phyloP scores from a whole-genome alignment of 2,888 invertebrate species.

The Nycteola revayana region DNA sequence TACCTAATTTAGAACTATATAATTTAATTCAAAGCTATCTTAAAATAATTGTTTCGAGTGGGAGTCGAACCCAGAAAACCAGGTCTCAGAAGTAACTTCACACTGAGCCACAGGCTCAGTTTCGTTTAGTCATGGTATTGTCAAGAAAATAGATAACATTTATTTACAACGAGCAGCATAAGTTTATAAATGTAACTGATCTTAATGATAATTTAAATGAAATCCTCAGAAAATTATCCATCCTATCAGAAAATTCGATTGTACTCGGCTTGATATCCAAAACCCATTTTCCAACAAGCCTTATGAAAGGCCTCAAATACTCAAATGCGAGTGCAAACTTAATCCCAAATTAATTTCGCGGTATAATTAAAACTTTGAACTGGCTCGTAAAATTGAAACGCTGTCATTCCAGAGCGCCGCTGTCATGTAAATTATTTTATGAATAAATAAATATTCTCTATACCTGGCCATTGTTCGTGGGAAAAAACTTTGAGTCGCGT shows the following conservation, averaged over 20 bases:
- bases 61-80: too few species aligned
- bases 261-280: not conserved
- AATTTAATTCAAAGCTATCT: too few species aligned
- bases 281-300: conserved; percentile 20
- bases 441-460: conserved; percentile 22
- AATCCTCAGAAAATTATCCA: too few species aligned
- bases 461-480: conserved; percentile 10
- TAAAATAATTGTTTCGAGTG: too few species aligned
- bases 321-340: conserved; percentile 26
- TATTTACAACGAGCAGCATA: too few species aligned
- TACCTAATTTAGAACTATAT: too few species aligned
- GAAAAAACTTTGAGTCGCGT: not conserved
- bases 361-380: conserved; percentile 57
- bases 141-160: too few species aligned
- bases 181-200: too few species aligned
- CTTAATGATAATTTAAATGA: too few species aligned
- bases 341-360: conserved; percentile 55
- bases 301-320: conserved; percentile 17
- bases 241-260: not conserved
- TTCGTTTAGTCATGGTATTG: too few species aligned
- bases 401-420: conserved; percentile 34
- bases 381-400: conserved; percentile 37
- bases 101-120: too few species aligned
- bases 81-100: too few species aligned
- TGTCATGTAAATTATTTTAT: conserved; percentile 35